These are phyloP conservation scores for Ptychodera flava DNA, from an alignment of 35 echinoderm and acorn worm genomes.

Conservation along the genomic window DNA sequence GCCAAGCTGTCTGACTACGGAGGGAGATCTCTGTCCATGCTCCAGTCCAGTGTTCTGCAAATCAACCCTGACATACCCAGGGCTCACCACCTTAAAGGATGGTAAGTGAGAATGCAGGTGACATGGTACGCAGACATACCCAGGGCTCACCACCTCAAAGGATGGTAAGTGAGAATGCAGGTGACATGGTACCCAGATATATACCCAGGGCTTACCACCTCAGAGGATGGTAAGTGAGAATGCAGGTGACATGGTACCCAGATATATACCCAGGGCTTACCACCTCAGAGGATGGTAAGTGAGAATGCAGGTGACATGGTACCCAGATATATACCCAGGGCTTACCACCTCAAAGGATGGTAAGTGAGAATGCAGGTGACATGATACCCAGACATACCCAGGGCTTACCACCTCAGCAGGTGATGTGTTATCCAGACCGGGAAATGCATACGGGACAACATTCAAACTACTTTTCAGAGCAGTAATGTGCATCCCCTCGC, in stretches of 20 bases:
- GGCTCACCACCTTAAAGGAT: constrained; percentile 92
- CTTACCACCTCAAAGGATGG: constrained; percentile 94
- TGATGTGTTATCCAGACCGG: too few relatives aligned
- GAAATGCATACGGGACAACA: too few relatives aligned
- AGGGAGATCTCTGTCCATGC: constrained; percentile 68
- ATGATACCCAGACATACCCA: constrained; percentile 93
- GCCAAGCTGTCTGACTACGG: constrained; percentile 84
- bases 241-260: too few relatives aligned
- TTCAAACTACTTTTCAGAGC: too few relatives aligned
- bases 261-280: constrained; percentile 92
- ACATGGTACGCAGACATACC: constrained; percentile 98
- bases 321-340: constrained; percentile 92
- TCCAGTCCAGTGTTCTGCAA: constrained; percentile 58
- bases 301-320: too few relatives aligned
- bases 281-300: constrained; percentile 93
- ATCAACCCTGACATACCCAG: constrained; percentile 95
- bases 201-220: constrained; percentile 84
- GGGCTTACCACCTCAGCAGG: constrained; percentile 79
- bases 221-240: constrained; percentile 85
- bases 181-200: too few relatives aligned
- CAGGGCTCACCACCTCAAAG: constrained; percentile 82
- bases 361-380: constrained; percentile 51
- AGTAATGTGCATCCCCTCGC: too few relatives aligned
- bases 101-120: constrained; percentile 68
- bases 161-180: constrained; percentile 77